Evolutionary conservation across 2,888 invertebrate genomes (phyloP).

Genomic region (Habroteleia sp.): DNA sequence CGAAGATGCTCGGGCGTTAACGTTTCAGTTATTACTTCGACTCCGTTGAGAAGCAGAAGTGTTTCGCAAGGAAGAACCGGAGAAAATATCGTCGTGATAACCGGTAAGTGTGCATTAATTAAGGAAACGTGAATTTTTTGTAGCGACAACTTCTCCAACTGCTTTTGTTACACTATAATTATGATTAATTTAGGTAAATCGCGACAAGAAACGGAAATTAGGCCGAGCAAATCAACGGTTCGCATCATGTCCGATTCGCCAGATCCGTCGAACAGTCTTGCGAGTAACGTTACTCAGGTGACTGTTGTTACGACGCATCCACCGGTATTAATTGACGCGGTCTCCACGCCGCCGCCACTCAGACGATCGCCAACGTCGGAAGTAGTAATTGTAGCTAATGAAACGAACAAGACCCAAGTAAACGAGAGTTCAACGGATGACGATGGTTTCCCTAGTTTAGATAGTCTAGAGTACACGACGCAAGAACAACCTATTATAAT

Average conservation of each 20-base stretch:
- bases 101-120: slow-evolving; percentile 75
- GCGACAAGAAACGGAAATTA: slow-evolving; percentile 73
- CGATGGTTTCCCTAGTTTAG: slow-evolving; percentile 87
- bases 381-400: slow-evolving; percentile 91
- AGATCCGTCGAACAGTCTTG: slow-evolving; percentile 87
- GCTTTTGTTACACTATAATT: too few relatives aligned
- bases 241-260: slow-evolving; percentile 83
- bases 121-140: too few relatives aligned
- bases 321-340: slow-evolving; percentile 88
- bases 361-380: slow-evolving; percentile 86
- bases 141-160: too few relatives aligned
- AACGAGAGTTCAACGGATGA: slow-evolving; percentile 88
- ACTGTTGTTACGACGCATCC: slow-evolving; percentile 94
- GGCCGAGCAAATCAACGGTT: slow-evolving; percentile 82
- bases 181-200: slow-evolving; percentile 72
- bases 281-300: slow-evolving; percentile 87
- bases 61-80: slow-evolving; percentile 72
- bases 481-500: slow-evolving; percentile 78
- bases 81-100: slow-evolving; percentile 78
- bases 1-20: slow-evolving; percentile 72
- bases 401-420: slow-evolving; percentile 85
- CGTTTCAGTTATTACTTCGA: slow-evolving; percentile 79
- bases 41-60: slow-evolving; percentile 75
- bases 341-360: slow-evolving; percentile 86
- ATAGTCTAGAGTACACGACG: slow-evolving; percentile 86